phyloP scores from a whole-genome alignment of 2,888 invertebrate species.

The Ophonus ardosiacus region DNA sequence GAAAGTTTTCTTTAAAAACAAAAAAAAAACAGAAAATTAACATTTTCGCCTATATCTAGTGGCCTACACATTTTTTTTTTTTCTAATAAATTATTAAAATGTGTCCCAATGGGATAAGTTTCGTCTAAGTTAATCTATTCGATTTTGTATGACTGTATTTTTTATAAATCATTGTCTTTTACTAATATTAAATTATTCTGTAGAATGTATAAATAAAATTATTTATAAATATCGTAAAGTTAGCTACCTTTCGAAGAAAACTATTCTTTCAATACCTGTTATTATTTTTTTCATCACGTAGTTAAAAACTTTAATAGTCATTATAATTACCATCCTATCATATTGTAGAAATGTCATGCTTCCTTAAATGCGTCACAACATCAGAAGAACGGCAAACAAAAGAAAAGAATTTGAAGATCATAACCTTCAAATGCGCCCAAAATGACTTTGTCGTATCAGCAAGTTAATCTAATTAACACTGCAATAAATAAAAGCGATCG shows the following conservation, averaged over 20 bases:
- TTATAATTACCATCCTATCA: conserved; percentile 3
- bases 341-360: conserved; percentile 29
- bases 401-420: conserved; percentile 50
- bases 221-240: background rate
- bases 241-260: background rate
- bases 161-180: too few species aligned
- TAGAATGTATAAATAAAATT: too few species aligned
- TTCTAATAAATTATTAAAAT: too few species aligned
- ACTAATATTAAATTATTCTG: too few species aligned
- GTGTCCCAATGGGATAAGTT: too few species aligned
- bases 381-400: conserved; percentile 19
- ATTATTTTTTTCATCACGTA: conserved; percentile 8
- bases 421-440: conserved; percentile 41
- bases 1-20: too few species aligned
- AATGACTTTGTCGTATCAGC: conserved; percentile 48
- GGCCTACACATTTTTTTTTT: too few species aligned
- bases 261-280: conserved; percentile 7
- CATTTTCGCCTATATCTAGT: too few species aligned
- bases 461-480: conserved; percentile 42
- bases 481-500: conserved; percentile 20
- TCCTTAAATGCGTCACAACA: background rate
- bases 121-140: too few species aligned
- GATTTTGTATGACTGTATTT: too few species aligned
- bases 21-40: too few species aligned
- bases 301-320: background rate